Conservation (phyloP, 2,113 vertebrate species). For the Corythornis vintsioides region DNA sequence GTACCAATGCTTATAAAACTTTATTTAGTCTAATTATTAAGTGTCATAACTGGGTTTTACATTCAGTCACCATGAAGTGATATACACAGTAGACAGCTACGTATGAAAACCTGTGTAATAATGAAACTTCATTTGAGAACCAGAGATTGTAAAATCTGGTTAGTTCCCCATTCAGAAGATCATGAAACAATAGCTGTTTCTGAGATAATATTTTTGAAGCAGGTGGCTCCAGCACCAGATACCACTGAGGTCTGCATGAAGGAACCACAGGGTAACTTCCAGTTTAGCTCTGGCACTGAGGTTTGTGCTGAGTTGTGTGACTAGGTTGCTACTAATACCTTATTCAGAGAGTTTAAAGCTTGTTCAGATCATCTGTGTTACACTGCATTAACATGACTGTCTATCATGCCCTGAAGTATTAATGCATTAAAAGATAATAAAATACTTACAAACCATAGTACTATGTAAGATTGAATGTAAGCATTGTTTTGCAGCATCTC, state of each 20-base stretch:
- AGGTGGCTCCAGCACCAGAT: neutral
- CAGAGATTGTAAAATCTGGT: neutral
- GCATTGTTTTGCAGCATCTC: neutral
- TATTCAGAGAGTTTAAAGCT: neutral
- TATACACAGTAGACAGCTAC: neutral
- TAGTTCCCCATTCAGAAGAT: neutral
- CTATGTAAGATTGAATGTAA: neutral
- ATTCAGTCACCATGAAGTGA: neutral
- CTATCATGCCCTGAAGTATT: neutral
- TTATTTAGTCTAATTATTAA: rapidly evolving
- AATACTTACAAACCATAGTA: neutral
- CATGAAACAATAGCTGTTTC: neutral
- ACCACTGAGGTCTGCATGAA: rapidly evolving
- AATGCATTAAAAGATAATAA: neutral
- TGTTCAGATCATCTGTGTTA: neutral
- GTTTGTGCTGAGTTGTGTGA: neutral
- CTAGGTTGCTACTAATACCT: neutral
- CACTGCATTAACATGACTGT: neutral
- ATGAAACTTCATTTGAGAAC: neutral
- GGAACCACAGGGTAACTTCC: neutral
- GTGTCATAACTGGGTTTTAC: neutral
- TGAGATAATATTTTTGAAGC: neutral
- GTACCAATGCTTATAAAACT: neutral
- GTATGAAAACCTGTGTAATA: neutral
- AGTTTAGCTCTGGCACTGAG: neutral